Percentiles rank a stretch among this genome's conserved stretches.
These are phyloP conservation scores for Cossypha heuglini DNA, from an alignment of 2,797 vertebrate species.

Conservation along the genomic window DNA sequence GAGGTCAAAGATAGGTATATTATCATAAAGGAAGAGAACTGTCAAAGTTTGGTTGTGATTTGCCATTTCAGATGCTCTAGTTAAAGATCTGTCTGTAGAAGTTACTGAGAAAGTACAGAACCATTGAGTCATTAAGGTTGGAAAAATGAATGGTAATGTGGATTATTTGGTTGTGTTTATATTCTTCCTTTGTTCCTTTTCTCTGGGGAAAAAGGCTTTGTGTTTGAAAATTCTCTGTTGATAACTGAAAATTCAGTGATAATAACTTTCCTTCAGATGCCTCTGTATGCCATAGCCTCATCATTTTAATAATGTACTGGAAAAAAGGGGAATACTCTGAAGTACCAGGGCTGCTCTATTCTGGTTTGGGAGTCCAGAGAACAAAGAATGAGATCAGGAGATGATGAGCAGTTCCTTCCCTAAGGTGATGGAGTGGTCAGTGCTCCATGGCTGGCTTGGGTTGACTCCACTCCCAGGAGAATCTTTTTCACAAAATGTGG, in stretches of 20 bases:
- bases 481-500: neutral
- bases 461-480: neutral
- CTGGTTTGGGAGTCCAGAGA: neutral
- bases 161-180: neutral
- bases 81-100: neutral
- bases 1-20: neutral
- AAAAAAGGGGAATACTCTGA: neutral
- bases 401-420: neutral
- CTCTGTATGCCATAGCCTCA: neutral
- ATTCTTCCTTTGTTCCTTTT: neutral
- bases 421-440: neutral
- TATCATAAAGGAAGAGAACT: neutral
- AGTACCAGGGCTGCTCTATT: neutral
- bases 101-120: neutral
- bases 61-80: neutral
- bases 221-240: neutral
- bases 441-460: neutral
- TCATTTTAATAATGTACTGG: neutral
- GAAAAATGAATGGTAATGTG: neutral
- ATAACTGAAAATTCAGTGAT: neutral
- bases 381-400: neutral
- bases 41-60: neutral
- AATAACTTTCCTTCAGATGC: neutral
- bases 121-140: accelerated
- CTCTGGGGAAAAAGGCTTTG: neutral